Evolutionary conservation across 2,113 vertebrate genomes (phyloP).

Genomic region (Cromileptes altivelis): DNA sequence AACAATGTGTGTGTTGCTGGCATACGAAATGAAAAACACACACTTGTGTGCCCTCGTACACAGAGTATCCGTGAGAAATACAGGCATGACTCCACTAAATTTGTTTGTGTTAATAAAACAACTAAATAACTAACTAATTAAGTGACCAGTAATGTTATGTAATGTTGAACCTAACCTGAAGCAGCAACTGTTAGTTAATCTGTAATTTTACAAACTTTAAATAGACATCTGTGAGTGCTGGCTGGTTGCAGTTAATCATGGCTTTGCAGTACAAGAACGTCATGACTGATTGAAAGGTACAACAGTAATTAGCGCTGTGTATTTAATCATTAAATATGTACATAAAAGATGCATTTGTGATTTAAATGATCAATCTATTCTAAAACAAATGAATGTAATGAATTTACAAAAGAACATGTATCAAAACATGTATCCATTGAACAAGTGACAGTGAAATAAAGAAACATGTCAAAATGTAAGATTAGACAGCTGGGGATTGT

Average conservation of each 20-base stretch:
- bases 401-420: not conserved
- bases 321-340: not conserved
- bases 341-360: not conserved
- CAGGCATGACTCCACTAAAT: too few relatives aligned
- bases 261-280: not conserved
- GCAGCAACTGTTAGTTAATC: not conserved
- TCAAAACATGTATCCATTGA: not conserved
- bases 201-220: not conserved
- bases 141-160: not conserved
- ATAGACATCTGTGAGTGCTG: not conserved
- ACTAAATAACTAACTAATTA: not conserved
- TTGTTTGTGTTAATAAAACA: too few relatives aligned
- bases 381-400: not conserved
- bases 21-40: too few relatives aligned
- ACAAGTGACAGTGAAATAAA: too few relatives aligned
- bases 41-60: too few relatives aligned
- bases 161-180: not conserved
- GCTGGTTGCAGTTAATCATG: not conserved
- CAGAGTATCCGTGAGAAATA: too few relatives aligned
- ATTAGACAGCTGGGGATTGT: not conserved
- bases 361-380: too few relatives aligned
- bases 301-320: not conserved
- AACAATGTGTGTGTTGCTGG: too few relatives aligned
- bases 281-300: not conserved
- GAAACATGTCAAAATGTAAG: not conserved